Percentiles rank a stretch among this genome's conserved stretches.
phyloP scores from a whole-genome alignment of 2,113 vertebrate species.

The Caranx melampygus region DNA sequence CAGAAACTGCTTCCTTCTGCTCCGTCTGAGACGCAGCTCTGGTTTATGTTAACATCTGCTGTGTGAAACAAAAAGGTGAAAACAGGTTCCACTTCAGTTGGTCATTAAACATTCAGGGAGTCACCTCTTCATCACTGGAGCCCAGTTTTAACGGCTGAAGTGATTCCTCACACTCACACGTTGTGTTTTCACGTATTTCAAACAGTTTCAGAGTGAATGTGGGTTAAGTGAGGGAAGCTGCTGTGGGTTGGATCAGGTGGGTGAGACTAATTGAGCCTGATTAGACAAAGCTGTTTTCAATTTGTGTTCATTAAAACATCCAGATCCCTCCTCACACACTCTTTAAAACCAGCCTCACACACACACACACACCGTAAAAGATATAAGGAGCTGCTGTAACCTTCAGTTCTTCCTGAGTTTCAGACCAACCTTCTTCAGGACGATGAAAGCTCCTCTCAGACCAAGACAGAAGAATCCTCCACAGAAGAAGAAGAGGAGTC shows the following conservation, averaged over 20 bases:
- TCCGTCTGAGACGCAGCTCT: too few species aligned
- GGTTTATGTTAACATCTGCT: too few species aligned
- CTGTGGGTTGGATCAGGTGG: slow-evolving; percentile 19
- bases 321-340: background rate
- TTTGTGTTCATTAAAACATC: slow-evolving; percentile 57
- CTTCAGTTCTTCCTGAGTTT: background rate
- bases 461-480: background rate
- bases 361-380: background rate
- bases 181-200: background rate
- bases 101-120: too few species aligned
- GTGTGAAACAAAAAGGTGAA: background rate
- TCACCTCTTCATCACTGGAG: too few species aligned
- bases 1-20: too few species aligned
- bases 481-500: slow-evolving; percentile 27
- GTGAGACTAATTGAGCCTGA: slow-evolving; percentile 65
- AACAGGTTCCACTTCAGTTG: background rate
- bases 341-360: too few species aligned
- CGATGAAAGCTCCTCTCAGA: slow-evolving; percentile 68
- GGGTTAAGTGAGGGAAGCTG: background rate
- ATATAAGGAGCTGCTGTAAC: background rate
- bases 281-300: slow-evolving; percentile 69
- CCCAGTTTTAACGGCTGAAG: too few species aligned
- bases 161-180: background rate
- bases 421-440: background rate
- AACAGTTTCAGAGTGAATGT: background rate